Evolutionary conservation across 2,888 invertebrate species (phyloP).

Genomic region (Torymus texanus): DNA sequence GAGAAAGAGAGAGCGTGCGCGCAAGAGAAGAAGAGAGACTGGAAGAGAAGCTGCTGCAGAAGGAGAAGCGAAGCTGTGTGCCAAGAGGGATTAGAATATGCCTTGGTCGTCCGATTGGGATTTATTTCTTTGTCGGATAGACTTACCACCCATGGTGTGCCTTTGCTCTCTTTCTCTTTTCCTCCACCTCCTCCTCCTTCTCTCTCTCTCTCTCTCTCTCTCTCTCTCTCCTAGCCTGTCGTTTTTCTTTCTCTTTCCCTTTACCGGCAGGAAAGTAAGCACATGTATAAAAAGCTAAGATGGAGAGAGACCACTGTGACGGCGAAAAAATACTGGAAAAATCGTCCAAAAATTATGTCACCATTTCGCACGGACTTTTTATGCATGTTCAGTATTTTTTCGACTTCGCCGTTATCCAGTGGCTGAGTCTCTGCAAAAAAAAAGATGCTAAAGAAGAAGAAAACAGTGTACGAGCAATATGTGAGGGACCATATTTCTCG

Average conservation of each 20-base stretch:
- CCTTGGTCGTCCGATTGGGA: slow-evolving; percentile 58
- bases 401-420: neutral
- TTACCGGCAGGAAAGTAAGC: too few species aligned
- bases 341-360: slow-evolving; percentile 17
- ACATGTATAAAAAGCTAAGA: neutral
- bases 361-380: slow-evolving; percentile 2
- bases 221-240: neutral
- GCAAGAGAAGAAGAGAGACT: slow-evolving; percentile 42
- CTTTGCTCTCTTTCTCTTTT: neutral
- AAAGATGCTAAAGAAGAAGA: too few species aligned
- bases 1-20: slow-evolving; percentile 12
- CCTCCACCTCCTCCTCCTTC: neutral
- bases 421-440: neutral
- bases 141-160: slow-evolving; percentile 29
- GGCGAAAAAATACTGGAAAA: neutral
- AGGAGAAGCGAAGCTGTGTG: slow-evolving; percentile 9
- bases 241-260: too few species aligned
- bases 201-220: neutral
- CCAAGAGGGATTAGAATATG: slow-evolving; percentile 62
- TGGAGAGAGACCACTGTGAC: neutral
- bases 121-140: slow-evolving; percentile 59
- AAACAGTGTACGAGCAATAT: too few species aligned
- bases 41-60: slow-evolving; percentile 13
- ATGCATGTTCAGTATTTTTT: neutral
- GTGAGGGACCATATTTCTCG: too few species aligned